phyloP scores from a whole-genome alignment of 2,113 vertebrate genomes.

The Semnopithecus entellus region DNA sequence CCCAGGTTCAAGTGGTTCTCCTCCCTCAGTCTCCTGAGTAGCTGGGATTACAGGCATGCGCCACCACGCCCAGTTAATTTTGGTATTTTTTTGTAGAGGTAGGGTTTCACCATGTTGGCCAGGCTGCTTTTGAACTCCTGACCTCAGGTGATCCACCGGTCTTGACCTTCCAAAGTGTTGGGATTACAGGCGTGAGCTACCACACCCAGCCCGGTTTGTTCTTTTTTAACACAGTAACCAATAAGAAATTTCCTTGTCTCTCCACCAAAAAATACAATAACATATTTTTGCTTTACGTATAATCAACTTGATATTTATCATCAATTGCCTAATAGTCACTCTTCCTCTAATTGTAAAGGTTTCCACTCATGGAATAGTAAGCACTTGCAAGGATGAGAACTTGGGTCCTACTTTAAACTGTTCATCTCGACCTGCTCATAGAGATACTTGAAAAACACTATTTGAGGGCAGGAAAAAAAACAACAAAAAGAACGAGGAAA shows the following conservation, averaged over 20 bases:
- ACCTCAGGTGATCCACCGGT: no score
- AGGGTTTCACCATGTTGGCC: no score
- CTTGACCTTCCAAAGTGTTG: no score
- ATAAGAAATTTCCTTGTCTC: background rate
- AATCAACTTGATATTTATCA: background rate
- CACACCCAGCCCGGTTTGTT: no score
- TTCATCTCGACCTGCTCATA: background rate
- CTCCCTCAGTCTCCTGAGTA: no score
- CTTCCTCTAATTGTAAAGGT: background rate
- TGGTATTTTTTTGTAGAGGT: no score
- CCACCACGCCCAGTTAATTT: no score
- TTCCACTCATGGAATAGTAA: background rate
- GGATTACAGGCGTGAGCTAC: no score
- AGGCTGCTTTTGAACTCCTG: no score
- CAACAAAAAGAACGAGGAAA: background rate
- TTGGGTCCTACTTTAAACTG: background rate
- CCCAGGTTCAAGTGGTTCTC: no score
- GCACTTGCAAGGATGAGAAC: background rate
- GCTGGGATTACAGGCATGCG: no score
- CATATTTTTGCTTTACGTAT: background rate
- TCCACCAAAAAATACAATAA: background rate
- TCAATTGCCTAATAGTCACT: background rate
- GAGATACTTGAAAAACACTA: background rate
- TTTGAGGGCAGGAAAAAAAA: background rate
- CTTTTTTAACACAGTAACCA: background rate